A percentile compares a stretch with the other conserved stretches of the same genome.
Conservation (phyloP, 2,888 invertebrate genomes). For the Coenonympha glycerion region DNA sequence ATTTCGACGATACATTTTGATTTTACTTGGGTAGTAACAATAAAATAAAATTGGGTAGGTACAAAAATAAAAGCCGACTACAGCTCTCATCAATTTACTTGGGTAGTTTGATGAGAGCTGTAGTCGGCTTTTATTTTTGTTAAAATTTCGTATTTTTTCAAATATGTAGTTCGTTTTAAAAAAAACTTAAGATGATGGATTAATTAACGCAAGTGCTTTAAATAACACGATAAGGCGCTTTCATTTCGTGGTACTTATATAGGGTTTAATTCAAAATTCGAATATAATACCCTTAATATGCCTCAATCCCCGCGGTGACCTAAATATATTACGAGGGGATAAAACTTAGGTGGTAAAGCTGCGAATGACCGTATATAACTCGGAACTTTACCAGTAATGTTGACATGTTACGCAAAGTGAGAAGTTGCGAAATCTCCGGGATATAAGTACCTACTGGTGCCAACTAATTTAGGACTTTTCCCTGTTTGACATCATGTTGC, state of each 20-base stretch:
- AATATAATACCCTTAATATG: slow-evolving; percentile 1
- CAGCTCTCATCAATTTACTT: too few relatives aligned
- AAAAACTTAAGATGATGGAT: background rate
- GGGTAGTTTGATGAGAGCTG: too few relatives aligned
- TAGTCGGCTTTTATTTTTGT: too few relatives aligned
- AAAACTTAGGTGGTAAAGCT: slow-evolving; percentile 31
- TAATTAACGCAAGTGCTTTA: background rate
- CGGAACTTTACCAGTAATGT: slow-evolving; percentile 27
- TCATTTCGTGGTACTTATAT: background rate
- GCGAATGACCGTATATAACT: slow-evolving; percentile 30
- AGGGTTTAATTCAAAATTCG: slow-evolving; percentile 1
- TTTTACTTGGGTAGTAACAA: too few relatives aligned
- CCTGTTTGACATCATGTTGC: slow-evolving; percentile 8
- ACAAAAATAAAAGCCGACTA: too few relatives aligned
- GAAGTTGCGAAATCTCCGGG: slow-evolving; percentile 28
- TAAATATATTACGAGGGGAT: slow-evolving; percentile 29
- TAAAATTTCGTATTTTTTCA: background rate
- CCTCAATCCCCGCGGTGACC: slow-evolving; percentile 24
- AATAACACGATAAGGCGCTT: background rate
- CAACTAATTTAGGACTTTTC: slow-evolving; percentile 32
- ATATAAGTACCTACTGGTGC: too few relatives aligned
- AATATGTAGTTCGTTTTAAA: background rate
- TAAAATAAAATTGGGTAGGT: too few relatives aligned
- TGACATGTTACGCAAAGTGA: slow-evolving; percentile 28
- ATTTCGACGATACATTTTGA: too few relatives aligned